Evolutionary conservation across 2,113 vertebrate genomes (phyloP).

Genomic region (Catagonus wagneri): DNA sequence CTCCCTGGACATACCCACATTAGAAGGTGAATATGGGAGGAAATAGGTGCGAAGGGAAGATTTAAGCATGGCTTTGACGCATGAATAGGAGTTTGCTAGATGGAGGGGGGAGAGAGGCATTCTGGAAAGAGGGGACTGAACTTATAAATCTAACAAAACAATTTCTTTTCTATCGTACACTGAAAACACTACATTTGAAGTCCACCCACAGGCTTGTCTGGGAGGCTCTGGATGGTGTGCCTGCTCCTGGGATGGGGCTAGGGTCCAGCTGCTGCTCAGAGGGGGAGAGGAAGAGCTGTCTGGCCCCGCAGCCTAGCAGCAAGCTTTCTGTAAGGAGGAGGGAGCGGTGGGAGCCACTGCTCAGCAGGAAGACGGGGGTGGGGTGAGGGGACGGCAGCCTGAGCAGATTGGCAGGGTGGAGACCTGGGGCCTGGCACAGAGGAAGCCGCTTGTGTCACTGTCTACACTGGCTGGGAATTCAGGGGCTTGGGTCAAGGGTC

Average conservation of each 20-base stretch:
- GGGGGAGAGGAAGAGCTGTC: not conserved
- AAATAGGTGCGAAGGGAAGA: fast-evolving
- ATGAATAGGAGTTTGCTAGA: not conserved
- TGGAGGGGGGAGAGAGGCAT: not conserved
- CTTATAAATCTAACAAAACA: not conserved
- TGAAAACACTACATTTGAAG: not conserved
- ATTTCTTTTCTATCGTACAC: not conserved
- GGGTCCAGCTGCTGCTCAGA: not conserved
- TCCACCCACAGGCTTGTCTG: not conserved
- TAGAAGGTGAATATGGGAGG: not conserved
- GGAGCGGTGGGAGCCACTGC: too few species aligned
- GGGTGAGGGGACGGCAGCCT: too few species aligned
- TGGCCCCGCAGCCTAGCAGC: not conserved
- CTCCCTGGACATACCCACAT: too few species aligned
- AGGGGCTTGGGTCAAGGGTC: not conserved
- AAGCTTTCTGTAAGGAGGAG: too few species aligned
- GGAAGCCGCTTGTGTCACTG: fast-evolving
- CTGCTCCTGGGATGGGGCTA: not conserved
- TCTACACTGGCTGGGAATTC: fast-evolving
- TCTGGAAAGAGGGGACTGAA: not conserved
- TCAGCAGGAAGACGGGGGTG: too few species aligned
- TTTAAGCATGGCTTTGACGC: not conserved
- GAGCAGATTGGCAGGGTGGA: not conserved
- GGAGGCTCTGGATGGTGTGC: not conserved
- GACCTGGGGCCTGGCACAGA: too few species aligned